Conservation (phyloP, 1,140 invertebrate genomes). For the Grapholita molesta region DNA sequence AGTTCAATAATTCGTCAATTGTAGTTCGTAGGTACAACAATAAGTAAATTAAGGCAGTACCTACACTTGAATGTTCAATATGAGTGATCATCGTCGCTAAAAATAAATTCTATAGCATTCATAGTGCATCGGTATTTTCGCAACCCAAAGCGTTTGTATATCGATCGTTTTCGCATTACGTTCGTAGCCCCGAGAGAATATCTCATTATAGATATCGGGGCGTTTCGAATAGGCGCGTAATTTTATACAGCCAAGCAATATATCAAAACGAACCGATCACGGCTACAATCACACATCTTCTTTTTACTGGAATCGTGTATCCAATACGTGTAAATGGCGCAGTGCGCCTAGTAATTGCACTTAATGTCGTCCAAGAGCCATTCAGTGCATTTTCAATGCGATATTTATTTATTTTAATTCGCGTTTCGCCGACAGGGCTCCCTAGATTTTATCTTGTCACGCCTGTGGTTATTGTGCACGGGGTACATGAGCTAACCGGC, state of each 20-base stretch:
- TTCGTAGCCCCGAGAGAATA: slow-evolving; percentile 37
- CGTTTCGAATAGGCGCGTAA: slow-evolving; percentile 54
- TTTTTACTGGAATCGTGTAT: slow-evolving; percentile 38
- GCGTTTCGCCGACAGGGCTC: slow-evolving; percentile 49
- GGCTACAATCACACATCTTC: slow-evolving; percentile 37
- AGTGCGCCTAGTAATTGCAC: slow-evolving; percentile 55
- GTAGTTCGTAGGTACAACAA: too few relatives aligned
- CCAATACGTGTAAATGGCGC: slow-evolving; percentile 41
- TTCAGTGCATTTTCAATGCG: slow-evolving; percentile 59
- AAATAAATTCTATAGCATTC: slow-evolving; percentile 34
- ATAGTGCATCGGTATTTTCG: slow-evolving; percentile 38
- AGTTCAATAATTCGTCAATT: too few relatives aligned
- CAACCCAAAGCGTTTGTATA: slow-evolving; percentile 32
- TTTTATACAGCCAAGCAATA: slow-evolving; percentile 47
- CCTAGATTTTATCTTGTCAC: slow-evolving; percentile 67
- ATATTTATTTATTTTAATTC: slow-evolving; percentile 64
- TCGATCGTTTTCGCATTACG: slow-evolving; percentile 37
- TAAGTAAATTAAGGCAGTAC: background rate
- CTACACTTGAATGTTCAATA: slow-evolving; percentile 27
- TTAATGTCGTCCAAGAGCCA: slow-evolving; percentile 60
- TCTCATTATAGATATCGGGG: slow-evolving; percentile 37
- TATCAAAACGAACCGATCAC: slow-evolving; percentile 47
- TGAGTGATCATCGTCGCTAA: slow-evolving; percentile 28
- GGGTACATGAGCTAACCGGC: slow-evolving; percentile 37
- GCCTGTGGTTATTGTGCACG: slow-evolving; percentile 55